Evolutionary conservation across 2,888 invertebrate species (phyloP).

Genomic region (Helleia helle): DNA sequence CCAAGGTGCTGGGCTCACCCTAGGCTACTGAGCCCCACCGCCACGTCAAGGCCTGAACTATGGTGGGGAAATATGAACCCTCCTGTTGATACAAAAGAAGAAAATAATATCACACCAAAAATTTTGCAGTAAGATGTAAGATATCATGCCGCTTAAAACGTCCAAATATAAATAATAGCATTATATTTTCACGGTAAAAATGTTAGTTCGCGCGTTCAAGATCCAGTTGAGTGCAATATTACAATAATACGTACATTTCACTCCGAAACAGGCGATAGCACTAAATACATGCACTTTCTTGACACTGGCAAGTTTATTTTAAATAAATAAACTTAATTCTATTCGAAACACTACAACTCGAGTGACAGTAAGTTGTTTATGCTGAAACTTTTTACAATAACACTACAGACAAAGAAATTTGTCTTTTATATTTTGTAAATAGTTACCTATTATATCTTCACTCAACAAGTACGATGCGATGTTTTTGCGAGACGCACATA

Average conservation of each 20-base stretch:
- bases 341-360: background rate
- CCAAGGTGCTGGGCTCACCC: too few species aligned
- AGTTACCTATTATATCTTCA: too few species aligned
- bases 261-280: constrained; percentile 24
- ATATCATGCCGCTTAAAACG: constrained; percentile 8
- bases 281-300: constrained; percentile 26
- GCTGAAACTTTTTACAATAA: too few species aligned
- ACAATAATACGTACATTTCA: constrained; percentile 32
- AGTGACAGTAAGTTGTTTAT: background rate
- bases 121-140: constrained; percentile 1
- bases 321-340: constrained; percentile 19
- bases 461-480: too few species aligned
- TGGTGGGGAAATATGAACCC: too few species aligned
- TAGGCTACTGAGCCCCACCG: too few species aligned
- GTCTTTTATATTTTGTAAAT: too few species aligned
- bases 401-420: too few species aligned
- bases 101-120: background rate
- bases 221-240: constrained; percentile 28
- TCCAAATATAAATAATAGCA: constrained; percentile 20
- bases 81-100: background rate
- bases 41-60: too few species aligned
- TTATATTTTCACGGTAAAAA: constrained; percentile 25
- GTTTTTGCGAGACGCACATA: too few species aligned
- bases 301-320: constrained; percentile 19
- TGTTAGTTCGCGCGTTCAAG: constrained; percentile 21